Evolutionary conservation across 2,888 invertebrate genomes (phyloP).

Genomic region (Campoplex capitator): DNA sequence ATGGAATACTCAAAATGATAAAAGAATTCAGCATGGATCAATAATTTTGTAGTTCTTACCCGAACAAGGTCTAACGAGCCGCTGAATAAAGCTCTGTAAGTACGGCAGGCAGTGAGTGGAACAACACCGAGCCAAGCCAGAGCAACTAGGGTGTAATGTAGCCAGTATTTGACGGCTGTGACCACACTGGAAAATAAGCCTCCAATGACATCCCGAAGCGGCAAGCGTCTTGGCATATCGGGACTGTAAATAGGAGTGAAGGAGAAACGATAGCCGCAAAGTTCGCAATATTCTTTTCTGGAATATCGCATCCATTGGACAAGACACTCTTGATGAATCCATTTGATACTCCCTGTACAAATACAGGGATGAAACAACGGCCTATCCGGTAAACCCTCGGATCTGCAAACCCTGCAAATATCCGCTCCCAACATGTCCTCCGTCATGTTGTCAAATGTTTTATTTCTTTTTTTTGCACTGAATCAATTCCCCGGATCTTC

Average conservation of each 20-base stretch:
- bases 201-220: slow-evolving; percentile 95
- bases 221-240: slow-evolving; percentile 99
- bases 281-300: slow-evolving; percentile 98
- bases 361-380: slow-evolving; percentile 99
- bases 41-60: slow-evolving; percentile 71
- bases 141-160: slow-evolving; percentile 98
- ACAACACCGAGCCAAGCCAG: slow-evolving; percentile 99
- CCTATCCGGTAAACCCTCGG: slow-evolving; percentile 95
- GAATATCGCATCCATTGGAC: slow-evolving; percentile 99
- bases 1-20: not conserved
- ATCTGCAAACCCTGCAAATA: slow-evolving; percentile 99
- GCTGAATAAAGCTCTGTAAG: slow-evolving; percentile 96
- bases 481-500: slow-evolving; percentile 42
- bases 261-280: slow-evolving; percentile 98
- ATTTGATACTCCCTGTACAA: slow-evolving; percentile 99
- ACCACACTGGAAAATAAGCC: slow-evolving; percentile 95
- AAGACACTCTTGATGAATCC: slow-evolving; percentile 99
- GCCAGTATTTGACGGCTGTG: slow-evolving; percentile 97
- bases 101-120: slow-evolving; percentile 97
- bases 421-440: slow-evolving; percentile 90
- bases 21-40: not conserved
- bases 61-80: slow-evolving; percentile 93
- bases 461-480: slow-evolving; percentile 9
- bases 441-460: slow-evolving; percentile 81
- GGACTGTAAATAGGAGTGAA: slow-evolving; percentile 99